Evolutionary conservation across 1,140 invertebrate species (phyloP).

Genomic region (Arion vulgaris): DNA sequence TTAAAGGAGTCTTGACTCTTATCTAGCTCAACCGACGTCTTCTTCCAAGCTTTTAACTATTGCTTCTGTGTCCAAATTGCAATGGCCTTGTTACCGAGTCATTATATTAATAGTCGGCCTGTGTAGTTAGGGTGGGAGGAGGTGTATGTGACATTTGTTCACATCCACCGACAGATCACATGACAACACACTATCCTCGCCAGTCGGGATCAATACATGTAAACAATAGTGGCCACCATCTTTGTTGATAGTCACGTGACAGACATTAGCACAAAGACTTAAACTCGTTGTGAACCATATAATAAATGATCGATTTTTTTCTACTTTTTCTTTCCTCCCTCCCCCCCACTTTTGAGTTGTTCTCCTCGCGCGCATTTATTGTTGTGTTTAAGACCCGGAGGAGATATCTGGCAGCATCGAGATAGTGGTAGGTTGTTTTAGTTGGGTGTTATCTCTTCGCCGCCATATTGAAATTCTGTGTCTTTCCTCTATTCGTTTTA

Average conservation of each 20-base stretch:
- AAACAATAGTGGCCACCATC: constrained; percentile 27
- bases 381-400: constrained; percentile 26
- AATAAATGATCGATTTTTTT: constrained; percentile 33
- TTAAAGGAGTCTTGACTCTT: too few relatives aligned
- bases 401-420: background rate
- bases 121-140: too few relatives aligned
- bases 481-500: too few relatives aligned
- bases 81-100: too few relatives aligned
- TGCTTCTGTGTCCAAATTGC: too few relatives aligned
- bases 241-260: constrained; percentile 32
- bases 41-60: too few relatives aligned
- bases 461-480: constrained; percentile 13
- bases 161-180: background rate
- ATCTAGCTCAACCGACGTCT: too few relatives aligned
- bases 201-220: constrained; percentile 19
- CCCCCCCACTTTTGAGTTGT: background rate
- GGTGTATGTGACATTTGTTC: background rate
- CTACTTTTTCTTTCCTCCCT: too few relatives aligned
- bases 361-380: constrained; percentile 13
- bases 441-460: background rate
- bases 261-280: constrained; percentile 31
- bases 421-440: constrained; percentile 18
- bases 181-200: background rate
- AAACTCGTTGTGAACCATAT: constrained; percentile 22
- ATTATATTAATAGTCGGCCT: too few relatives aligned